These are phyloP conservation scores for Mycetomoellerius zeteki DNA, from an alignment of 1,140 invertebrate species.

Conservation along the genomic window DNA sequence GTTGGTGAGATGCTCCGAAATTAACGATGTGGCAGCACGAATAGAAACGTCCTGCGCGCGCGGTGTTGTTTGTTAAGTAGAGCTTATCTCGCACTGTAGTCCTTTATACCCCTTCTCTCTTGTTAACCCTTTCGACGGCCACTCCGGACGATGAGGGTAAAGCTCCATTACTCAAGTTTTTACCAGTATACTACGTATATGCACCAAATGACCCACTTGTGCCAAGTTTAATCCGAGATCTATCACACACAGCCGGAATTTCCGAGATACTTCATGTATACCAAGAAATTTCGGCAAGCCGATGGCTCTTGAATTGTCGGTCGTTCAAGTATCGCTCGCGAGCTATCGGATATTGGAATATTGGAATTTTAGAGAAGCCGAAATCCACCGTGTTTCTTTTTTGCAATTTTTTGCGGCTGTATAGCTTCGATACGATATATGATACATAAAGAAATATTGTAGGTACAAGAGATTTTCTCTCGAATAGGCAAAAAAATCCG, in stretches of 20 bases:
- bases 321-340: conserved; percentile 41
- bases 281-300: conserved; percentile 50
- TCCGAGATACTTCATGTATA: conserved; percentile 26
- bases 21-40: conserved; percentile 49
- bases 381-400: neutral
- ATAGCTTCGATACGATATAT: neutral
- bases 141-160: neutral
- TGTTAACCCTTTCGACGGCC: conserved; percentile 39
- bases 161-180: conserved; percentile 59
- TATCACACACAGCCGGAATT: conserved; percentile 48
- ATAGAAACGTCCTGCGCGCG: conserved; percentile 45
- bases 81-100: conserved; percentile 50
- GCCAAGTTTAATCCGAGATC: conserved; percentile 59
- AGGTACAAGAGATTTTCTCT: neutral
- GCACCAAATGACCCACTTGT: conserved; percentile 57
- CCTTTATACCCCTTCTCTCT: neutral
- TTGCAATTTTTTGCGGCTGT: conserved; percentile 38
- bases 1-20: conserved; percentile 39
- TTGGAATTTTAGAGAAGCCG: conserved; percentile 27
- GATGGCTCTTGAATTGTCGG: conserved; percentile 58
- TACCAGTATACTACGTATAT: conserved; percentile 42
- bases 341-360: conserved; percentile 50
- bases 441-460: neutral
- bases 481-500: neutral
- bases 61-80: conserved; percentile 51